These are phyloP conservation scores for Standfussiana lucernea DNA, from an alignment of 2,888 invertebrate genomes.

Conservation along the genomic window DNA sequence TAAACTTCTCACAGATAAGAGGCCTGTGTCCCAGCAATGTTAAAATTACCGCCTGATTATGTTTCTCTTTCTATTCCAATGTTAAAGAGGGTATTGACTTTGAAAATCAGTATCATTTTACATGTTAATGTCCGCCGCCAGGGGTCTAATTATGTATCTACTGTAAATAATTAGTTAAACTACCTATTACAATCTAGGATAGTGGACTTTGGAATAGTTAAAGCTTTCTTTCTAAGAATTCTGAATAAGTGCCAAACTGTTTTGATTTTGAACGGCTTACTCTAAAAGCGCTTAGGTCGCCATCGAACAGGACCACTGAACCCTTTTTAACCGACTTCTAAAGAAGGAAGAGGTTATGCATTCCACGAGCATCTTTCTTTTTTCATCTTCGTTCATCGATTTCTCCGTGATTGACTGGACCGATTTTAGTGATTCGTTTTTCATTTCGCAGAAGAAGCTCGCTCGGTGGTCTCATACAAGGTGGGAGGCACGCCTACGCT, in stretches of 20 bases:
- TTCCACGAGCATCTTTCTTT: no score
- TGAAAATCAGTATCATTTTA: background rate
- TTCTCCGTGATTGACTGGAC: no score
- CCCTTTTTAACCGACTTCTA: no score
- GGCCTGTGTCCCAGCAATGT: background rate
- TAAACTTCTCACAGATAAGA: background rate
- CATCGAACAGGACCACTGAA: no score
- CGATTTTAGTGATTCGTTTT: no score
- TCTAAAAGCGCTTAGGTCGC: no score
- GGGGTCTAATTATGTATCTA: background rate
- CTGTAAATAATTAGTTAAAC: conserved; percentile 15
- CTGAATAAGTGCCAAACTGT: background rate
- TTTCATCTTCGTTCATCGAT: no score
- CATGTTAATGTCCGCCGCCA: background rate
- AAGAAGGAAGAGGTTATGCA: no score
- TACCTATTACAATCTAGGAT: background rate
- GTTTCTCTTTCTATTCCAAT: background rate
- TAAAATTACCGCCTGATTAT: background rate
- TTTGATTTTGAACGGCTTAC: background rate
- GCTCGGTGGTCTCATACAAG: no score
- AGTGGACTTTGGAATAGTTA: background rate
- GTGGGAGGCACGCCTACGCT: no score
- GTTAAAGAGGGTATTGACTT: conserved; percentile 16
- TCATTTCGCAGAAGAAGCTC: no score
- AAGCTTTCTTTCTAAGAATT: background rate